phyloP scores from a whole-genome alignment of 2,888 invertebrate genomes.

The Ophion obscuratus region DNA sequence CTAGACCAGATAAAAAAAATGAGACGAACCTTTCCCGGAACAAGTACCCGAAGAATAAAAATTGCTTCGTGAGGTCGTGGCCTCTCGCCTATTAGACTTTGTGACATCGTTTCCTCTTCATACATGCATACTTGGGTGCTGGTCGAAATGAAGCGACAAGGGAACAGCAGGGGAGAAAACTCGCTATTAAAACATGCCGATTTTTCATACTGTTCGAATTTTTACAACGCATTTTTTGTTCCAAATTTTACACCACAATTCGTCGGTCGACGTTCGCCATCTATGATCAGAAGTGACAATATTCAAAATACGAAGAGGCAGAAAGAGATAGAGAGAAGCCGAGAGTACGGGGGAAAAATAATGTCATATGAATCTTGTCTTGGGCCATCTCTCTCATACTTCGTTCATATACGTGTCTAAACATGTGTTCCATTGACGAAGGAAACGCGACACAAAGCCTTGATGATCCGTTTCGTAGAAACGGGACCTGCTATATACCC shows the following conservation, averaged over 20 bases:
- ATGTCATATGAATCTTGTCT: no score
- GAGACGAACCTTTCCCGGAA: constrained; percentile 13
- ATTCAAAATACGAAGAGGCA: no score
- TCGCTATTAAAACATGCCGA: constrained; percentile 16
- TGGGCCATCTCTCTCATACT: constrained; percentile 36
- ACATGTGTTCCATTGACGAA: constrained; percentile 51
- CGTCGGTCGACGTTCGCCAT: constrained; percentile 12
- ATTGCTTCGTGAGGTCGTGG: constrained; percentile 29
- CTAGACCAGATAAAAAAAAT: constrained; percentile 23
- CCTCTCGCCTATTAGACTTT: constrained; percentile 28
- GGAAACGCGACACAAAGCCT: constrained; percentile 56
- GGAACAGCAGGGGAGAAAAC: constrained; percentile 2
- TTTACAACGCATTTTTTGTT: not conserved
- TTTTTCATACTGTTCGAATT: constrained; percentile 16
- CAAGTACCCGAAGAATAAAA: constrained; percentile 41
- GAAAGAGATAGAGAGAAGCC: no score
- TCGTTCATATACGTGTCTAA: constrained; percentile 36
- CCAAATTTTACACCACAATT: not conserved
- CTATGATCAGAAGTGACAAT: not conserved
- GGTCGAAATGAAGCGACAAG: not conserved
- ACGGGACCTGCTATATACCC: constrained; percentile 44
- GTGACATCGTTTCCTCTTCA: not conserved
- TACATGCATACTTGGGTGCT: not conserved
- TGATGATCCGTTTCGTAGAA: constrained; percentile 62
- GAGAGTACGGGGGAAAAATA: no score